A percentile compares a stretch with the other conserved stretches of the same genome.
Evolutionary conservation across 2,797 vertebrate genomes (phyloP).

Genomic region (Megalops cyprinoides): DNA sequence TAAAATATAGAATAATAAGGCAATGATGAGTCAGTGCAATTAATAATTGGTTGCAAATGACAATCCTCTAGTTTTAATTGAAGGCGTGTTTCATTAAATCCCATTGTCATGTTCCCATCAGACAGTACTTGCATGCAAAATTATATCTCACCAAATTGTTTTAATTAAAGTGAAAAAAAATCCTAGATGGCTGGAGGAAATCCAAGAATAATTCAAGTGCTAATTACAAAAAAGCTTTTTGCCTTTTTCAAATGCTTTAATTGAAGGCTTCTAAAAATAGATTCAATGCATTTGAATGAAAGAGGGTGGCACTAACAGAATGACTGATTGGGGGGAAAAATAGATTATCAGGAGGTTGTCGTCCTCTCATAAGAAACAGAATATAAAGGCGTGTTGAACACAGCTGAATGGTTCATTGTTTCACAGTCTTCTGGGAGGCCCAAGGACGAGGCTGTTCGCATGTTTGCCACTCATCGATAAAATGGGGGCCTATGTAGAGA

Average conservation of each 20-base stretch:
- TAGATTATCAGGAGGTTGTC: neutral
- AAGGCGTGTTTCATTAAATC: neutral
- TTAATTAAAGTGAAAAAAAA: neutral
- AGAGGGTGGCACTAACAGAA: neutral
- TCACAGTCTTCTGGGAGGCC: neutral
- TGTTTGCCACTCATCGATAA: too few relatives aligned
- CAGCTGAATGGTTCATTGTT: neutral
- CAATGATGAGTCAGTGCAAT: neutral
- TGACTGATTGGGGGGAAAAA: constrained; percentile 3
- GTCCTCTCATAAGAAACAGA: constrained; percentile 2
- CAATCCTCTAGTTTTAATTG: neutral
- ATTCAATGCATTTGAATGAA: constrained; percentile 8
- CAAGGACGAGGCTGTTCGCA: constrained; percentile 9
- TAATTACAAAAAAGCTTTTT: neutral
- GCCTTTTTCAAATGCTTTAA: constrained; percentile 13
- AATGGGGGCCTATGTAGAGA: too few relatives aligned
- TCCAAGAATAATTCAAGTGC: neutral
- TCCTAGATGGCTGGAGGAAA: neutral
- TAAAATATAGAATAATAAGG: neutral
- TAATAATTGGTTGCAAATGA: neutral
- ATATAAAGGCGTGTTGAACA: neutral
- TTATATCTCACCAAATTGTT: neutral
- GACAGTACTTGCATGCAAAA: neutral
- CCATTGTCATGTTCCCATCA: neutral
- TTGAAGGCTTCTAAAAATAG: neutral